Evolutionary conservation across 2,797 vertebrate genomes (phyloP).

Genomic region (Phataginus tetradactyla): DNA sequence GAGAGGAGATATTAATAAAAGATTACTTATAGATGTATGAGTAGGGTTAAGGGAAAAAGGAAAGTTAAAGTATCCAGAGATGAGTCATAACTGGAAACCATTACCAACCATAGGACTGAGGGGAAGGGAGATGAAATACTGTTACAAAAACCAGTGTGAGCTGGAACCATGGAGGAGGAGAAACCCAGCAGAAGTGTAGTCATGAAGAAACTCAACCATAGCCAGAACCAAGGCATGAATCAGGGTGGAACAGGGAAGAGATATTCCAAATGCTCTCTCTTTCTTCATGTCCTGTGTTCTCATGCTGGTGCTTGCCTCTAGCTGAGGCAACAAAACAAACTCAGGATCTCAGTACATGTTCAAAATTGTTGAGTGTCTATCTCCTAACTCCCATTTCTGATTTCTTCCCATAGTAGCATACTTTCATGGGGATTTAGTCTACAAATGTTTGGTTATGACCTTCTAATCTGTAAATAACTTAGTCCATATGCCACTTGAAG

Average conservation of each 20-base stretch:
- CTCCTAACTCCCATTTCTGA: conserved; percentile 9
- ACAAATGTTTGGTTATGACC: conserved; percentile 48
- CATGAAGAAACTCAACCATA: background rate
- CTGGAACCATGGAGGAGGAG: background rate
- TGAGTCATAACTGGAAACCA: background rate
- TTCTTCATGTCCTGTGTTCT: conserved; percentile 1
- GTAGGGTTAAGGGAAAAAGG: background rate
- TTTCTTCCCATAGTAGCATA: conserved; percentile 19
- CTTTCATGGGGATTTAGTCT: background rate
- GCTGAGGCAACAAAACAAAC: conserved; percentile 8
- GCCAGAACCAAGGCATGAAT: background rate
- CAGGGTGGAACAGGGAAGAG: background rate
- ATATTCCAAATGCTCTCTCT: background rate
- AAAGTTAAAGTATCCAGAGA: background rate
- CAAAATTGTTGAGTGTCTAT: conserved; percentile 7
- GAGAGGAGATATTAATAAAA: conserved; percentile 23
- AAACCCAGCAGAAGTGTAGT: background rate
- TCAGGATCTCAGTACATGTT: background rate
- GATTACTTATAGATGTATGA: background rate
- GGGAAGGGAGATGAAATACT: background rate
- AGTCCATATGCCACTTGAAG: background rate
- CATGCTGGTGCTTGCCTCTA: background rate
- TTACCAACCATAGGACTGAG: background rate
- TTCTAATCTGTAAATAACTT: conserved; percentile 23
- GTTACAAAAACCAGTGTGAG: background rate